These are phyloP conservation scores for Agrochola litura DNA, from an alignment of 2,888 invertebrate genomes.

Conservation along the genomic window DNA sequence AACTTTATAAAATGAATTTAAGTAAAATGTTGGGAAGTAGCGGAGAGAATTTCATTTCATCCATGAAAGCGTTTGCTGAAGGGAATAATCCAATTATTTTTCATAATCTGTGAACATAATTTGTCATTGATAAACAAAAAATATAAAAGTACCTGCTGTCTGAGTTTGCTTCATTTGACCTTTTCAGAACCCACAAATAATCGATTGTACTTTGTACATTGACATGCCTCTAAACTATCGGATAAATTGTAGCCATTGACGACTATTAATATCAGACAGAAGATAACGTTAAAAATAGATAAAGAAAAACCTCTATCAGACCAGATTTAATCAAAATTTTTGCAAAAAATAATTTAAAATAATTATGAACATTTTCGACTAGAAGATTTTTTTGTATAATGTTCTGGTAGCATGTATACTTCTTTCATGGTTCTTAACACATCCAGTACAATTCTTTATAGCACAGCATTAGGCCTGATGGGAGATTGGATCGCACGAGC, in stretches of 20 bases:
- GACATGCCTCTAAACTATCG: neutral
- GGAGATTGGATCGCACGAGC: conserved; percentile 84
- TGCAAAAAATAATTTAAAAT: neutral
- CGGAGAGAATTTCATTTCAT: conserved; percentile 44
- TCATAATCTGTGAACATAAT: neutral
- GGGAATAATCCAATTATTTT: neutral
- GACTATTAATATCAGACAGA: neutral
- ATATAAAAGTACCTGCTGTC: neutral
- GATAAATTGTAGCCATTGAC: neutral
- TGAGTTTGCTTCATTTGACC: conserved; percentile 9
- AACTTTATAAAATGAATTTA: conserved; percentile 45
- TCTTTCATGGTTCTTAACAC: conserved; percentile 31
- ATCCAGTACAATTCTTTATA: conserved; percentile 60
- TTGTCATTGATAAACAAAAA: neutral
- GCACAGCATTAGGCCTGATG: conserved; percentile 70
- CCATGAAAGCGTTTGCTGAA: conserved; percentile 18
- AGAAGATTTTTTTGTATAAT: neutral
- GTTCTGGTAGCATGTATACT: neutral
- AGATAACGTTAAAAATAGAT: neutral
- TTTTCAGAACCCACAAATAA: conserved; percentile 28
- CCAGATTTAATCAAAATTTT: neutral
- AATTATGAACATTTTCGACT: neutral
- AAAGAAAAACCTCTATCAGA: neutral
- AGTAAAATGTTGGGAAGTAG: conserved; percentile 35
- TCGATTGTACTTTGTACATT: conserved; percentile 34